phyloP scores from a whole-genome alignment of 92 coral and sea anemone species.

The Palythoa caribaeorum region DNA sequence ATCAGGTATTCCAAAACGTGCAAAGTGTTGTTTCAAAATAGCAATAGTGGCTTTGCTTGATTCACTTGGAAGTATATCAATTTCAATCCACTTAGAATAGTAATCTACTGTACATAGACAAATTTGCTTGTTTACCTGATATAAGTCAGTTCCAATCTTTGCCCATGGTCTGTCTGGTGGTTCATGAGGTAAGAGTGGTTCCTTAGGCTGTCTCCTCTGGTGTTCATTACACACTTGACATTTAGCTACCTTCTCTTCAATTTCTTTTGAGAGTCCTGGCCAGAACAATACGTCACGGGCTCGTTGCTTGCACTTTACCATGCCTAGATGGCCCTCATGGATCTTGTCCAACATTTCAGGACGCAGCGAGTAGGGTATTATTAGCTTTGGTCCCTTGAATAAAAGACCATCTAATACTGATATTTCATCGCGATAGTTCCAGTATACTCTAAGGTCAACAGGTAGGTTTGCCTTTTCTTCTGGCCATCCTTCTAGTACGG shows the following conservation, averaged over 20 bases:
- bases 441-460: conserved; percentile 36
- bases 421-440: conserved; percentile 41
- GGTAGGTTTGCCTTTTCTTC: conserved; percentile 26
- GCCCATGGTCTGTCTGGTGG: conserved; percentile 60
- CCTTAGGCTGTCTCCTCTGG: conserved; percentile 48
- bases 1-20: conserved; percentile 13
- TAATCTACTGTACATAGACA: conserved; percentile 42
- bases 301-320: conserved; percentile 65
- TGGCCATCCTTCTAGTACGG: conserved; percentile 62
- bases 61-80: not conserved
- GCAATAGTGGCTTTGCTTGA: conserved; percentile 10
- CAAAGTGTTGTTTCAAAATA: not conserved
- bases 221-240: conserved; percentile 44
- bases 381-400: conserved; percentile 49
- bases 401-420: conserved; percentile 51
- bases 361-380: conserved; percentile 43
- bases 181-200: conserved; percentile 44
- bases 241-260: conserved; percentile 45
- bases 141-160: conserved; percentile 51
- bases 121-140: conserved; percentile 6
- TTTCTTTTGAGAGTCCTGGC: conserved; percentile 48
- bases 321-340: conserved; percentile 42
- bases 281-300: conserved; percentile 51
- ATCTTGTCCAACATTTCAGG: conserved; percentile 54
- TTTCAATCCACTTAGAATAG: conserved; percentile 11